Evolutionary conservation across 23 tunicate species (phyloP).

Genomic region (Ascidia mentula): DNA sequence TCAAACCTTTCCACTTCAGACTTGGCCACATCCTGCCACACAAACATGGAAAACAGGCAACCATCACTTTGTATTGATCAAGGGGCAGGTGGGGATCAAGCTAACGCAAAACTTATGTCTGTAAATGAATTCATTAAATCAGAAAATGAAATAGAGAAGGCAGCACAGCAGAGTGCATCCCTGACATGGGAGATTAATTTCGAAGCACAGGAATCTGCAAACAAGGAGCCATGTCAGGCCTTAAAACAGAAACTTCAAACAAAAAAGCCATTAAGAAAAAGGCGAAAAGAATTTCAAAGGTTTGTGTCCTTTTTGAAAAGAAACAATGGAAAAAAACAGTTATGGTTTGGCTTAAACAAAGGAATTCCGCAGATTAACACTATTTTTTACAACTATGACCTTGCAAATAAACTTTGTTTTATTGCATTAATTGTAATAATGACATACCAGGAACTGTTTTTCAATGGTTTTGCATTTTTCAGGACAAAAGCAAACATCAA

Average conservation of each 20-base stretch:
- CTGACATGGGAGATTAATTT: constrained; percentile 7
- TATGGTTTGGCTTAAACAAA: no score
- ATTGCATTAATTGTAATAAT: no score
- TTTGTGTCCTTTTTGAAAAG: not conserved
- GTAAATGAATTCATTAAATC: constrained; percentile 2
- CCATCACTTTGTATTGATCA: not conserved
- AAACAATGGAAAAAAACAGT: no score
- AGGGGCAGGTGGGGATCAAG: constrained; percentile 12
- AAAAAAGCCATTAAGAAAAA: not conserved
- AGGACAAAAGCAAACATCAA: not conserved
- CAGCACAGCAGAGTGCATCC: not conserved
- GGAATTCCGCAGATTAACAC: no score
- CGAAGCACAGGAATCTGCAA: not conserved
- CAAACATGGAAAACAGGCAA: not conserved
- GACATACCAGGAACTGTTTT: no score
- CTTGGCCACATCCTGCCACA: not conserved
- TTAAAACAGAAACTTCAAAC: not conserved
- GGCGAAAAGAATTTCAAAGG: not conserved
- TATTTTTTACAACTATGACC: no score
- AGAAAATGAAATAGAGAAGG: not conserved
- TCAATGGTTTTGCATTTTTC: not conserved
- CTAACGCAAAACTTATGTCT: not conserved
- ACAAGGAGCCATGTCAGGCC: not conserved
- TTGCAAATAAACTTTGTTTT: no score
- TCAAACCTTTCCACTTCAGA: not conserved